Base-by-base conservation (phyloP, 2,113 vertebrate genomes). In the Tachysurus fulvidraco region DNA sequence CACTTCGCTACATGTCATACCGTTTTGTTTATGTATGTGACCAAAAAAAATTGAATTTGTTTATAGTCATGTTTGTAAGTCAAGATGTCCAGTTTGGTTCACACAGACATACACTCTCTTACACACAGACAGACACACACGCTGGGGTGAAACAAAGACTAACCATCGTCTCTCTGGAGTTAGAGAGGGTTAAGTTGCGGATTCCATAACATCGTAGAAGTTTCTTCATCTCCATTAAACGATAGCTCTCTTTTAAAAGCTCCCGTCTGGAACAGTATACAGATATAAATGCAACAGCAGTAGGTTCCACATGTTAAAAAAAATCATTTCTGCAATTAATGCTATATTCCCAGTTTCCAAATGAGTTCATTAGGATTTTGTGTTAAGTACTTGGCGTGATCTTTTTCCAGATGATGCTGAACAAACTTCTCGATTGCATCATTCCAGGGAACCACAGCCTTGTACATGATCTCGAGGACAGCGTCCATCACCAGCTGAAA, bases 211-310 rank as follows among this genome's bases (percentile, higher is more conserved):
- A 95, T 86, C 96, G 92, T 84, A 99, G 92, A 85, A 99, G 96
- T 83, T 97, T 98, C 92, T 98, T 97, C 91, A 99, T 97, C 91
- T 99, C 98, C 98, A 99, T 99, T 41, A 98, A 92, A 50, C 89
- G 93, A 91, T 97, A 98, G 89, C 96, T 97, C 83, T 99, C 98
- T 88, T 96, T 97, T 71, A 99, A 88, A 82, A 98, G 93, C 88
- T 97, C 96, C 86, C 97, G 97, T 90, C 98, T 99, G 79, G 1
- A 71, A 62, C 5, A 13, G 19, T 16, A 59, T 30, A 73, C 36
- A 50, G 23, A 52, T 4, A 30, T 23, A 54, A 64, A 77, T 44
- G 41, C 16, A 41, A 1, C 19, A 19, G 25, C n/a, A 36, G 2
- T 4, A 25, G 4, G 11, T 8, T 11, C 13, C n/a, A 36, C 36